Evolutionary conservation across 1,140 invertebrate genomes (phyloP).

Genomic region (Cyphomyrmex costatus): DNA sequence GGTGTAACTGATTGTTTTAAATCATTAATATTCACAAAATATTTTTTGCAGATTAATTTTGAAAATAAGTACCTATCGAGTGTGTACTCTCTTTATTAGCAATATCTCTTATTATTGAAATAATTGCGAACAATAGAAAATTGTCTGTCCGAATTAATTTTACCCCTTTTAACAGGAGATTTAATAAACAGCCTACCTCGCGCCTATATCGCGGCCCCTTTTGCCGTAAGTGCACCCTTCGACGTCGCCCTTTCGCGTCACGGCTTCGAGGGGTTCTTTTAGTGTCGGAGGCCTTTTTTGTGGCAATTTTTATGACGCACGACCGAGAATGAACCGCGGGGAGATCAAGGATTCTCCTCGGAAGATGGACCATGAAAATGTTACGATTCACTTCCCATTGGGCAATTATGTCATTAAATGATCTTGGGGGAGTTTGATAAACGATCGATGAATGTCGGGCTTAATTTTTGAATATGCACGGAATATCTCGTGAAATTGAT

Average conservation of each 20-base stretch:
- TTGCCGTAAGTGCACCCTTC: conserved; percentile 60
- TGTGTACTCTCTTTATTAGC: conserved; percentile 22
- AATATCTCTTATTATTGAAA: conserved; percentile 24
- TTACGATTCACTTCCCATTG: conserved; percentile 65
- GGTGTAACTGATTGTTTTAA: background rate
- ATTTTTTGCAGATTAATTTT: conserved; percentile 16
- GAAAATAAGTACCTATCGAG: conserved; percentile 46
- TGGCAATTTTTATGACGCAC: conserved; percentile 63
- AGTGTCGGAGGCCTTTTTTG: conserved; percentile 18
- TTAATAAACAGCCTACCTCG: conserved; percentile 73
- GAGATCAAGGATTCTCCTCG: conserved; percentile 56
- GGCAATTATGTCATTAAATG: conserved; percentile 70
- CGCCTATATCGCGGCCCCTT: conserved; percentile 65
- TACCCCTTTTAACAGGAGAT: conserved; percentile 75
- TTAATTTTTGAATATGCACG: conserved; percentile 60
- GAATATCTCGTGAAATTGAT: conserved; percentile 76
- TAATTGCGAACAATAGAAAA: conserved; percentile 60
- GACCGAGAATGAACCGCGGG: background rate
- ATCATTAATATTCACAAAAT: background rate
- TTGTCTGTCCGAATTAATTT: conserved; percentile 71
- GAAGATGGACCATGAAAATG: conserved; percentile 71
- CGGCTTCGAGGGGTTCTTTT: conserved; percentile 53
- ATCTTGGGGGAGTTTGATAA: conserved; percentile 40
- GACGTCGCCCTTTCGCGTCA: conserved; percentile 51
- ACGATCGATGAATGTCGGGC: conserved; percentile 14